Base-by-base conservation (phyloP, 2,888 invertebrate genomes). In the Lepetodrilus schrolli region DNA sequence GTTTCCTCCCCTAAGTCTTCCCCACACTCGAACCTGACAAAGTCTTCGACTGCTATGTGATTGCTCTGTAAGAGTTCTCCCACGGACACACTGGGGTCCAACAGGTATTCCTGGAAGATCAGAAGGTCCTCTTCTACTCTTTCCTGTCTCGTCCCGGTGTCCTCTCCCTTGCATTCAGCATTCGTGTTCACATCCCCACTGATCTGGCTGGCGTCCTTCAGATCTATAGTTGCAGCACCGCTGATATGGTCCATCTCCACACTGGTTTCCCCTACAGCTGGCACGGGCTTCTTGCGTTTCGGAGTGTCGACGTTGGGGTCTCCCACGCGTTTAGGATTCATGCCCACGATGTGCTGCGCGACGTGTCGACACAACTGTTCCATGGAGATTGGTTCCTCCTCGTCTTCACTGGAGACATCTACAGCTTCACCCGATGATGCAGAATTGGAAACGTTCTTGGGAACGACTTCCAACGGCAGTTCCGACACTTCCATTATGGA, bases 301-400 rank as follows among this genome's bases (percentile, higher is more conserved):
- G n/a, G 10, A 2, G 58, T 13, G 7, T 58, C 58, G 74, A 50
- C 43, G 4, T 50, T 79, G 76, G 47, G 76, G 70, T 30, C 10
- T 2, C 68, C 68, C 2, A 90, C 76, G 30, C 76, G 74, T 51
- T 73, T 77, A 0, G 91, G 90, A 77, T 89, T 90, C 91, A 91
- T 90, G 90, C 94, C 90, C 23, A 98, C 96, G 84, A 98, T 94
- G 87, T 98, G 98, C 89, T 98, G 97, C 88, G 97, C 96, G 5
- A 98, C 90, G 85, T 95, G 94, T 82, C 93, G 93, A 20, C 95
- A 95, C 8, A 95, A 86, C 65, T 91, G 87, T 4, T 72, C 74
- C 34, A 79, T 13, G 20, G 74, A 70, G 3, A 73, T 34, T 21
- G 66, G 43, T n/a, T 74, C 48, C 50, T 70, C 47, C 71, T 77